Base-by-base conservation (phyloP, 2,888 invertebrate species). In the Acronicta alni region DNA sequence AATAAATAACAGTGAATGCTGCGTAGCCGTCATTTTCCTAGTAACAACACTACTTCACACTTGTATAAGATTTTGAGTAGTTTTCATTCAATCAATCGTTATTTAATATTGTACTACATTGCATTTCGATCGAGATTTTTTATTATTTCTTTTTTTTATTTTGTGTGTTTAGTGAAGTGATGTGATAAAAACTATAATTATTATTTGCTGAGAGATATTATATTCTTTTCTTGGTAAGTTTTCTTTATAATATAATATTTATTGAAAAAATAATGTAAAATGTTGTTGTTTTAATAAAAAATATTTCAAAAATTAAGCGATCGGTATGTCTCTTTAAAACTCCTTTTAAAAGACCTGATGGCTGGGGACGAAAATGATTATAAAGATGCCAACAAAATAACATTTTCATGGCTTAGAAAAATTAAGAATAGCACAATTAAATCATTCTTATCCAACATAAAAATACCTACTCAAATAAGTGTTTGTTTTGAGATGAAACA, bases 1-100 rank as follows among this genome's bases (percentile, higher is more conserved):
- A 67, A 85, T 85, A 85, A 83, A 85, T 84, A 86, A 81, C 75
- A 71, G 69, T 57, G 80, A 63, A 58, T 49, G 47, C 44, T 54
- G 52, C 58, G 46, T 67, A 52, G 59, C 72, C 74, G 72, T 63
- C 85, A 86, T 83, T 84, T 77, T 67, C 57, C 57, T 46, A 61
- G 60, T 45, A 67, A 68, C 75, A 42, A 46, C 43, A 41, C 41
- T 37, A 17, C 38, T 57, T 64, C 14, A 42, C 56, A 57, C 71
- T 69, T 52, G 75, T 42, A 42, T 23, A 10, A 45, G 3, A 38
- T 26, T 57, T 66, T 48, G 41, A 26, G 14, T 48, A 23, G 23
- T n/a, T 35, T 35, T 35, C 0, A 35, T n/a, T n/a, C 6, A 35
- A 1, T 35, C 6, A n/a, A 35, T 5, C n/a, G n/a, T 35, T n/a